Evolutionary conservation across 2,113 vertebrate genomes (phyloP).

Genomic region (Cheilinus undulatus): DNA sequence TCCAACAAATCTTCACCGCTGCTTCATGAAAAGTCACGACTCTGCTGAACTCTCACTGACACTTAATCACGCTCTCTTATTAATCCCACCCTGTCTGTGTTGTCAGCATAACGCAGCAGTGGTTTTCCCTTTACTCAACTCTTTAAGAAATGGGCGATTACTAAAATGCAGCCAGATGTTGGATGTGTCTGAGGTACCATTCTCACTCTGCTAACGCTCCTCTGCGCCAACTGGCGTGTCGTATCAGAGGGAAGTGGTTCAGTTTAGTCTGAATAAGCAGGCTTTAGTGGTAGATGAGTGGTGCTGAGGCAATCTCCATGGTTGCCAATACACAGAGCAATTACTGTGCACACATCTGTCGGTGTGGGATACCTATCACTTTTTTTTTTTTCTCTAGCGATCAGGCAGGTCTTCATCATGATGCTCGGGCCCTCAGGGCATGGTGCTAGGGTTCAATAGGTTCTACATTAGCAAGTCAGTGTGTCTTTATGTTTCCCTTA

Average conservation of each 20-base stretch:
- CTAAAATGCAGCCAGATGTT: slow-evolving; percentile 75
- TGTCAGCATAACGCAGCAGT: slow-evolving; percentile 50
- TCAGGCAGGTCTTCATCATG: neutral
- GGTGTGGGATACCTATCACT: slow-evolving; percentile 42
- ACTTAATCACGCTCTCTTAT: slow-evolving; percentile 52
- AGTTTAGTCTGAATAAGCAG: slow-evolving; percentile 39
- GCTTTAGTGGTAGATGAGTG: slow-evolving; percentile 56
- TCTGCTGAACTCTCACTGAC: slow-evolving; percentile 45
- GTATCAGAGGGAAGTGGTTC: slow-evolving; percentile 40
- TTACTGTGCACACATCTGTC: slow-evolving; percentile 63
- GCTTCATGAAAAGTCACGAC: slow-evolving; percentile 39
- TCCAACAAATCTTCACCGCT: slow-evolving; percentile 1
- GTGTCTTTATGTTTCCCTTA: neutral
- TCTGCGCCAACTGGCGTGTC: slow-evolving; percentile 55
- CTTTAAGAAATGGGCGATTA: slow-evolving; percentile 48
- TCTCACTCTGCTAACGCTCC: slow-evolving; percentile 43
- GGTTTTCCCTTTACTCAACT: slow-evolving; percentile 46
- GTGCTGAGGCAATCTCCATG: slow-evolving; percentile 27
- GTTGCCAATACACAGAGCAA: slow-evolving; percentile 48
- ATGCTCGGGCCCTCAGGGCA: slow-evolving; percentile 19
- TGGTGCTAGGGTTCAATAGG: slow-evolving; percentile 1
- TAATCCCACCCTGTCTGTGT: slow-evolving; percentile 50
- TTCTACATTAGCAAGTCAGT: slow-evolving; percentile 7
- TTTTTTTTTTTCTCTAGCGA: slow-evolving; percentile 18
- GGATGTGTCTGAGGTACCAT: slow-evolving; percentile 60